Conservation (phyloP, 2,113 vertebrate species). For the Stictonetta naevosa region DNA sequence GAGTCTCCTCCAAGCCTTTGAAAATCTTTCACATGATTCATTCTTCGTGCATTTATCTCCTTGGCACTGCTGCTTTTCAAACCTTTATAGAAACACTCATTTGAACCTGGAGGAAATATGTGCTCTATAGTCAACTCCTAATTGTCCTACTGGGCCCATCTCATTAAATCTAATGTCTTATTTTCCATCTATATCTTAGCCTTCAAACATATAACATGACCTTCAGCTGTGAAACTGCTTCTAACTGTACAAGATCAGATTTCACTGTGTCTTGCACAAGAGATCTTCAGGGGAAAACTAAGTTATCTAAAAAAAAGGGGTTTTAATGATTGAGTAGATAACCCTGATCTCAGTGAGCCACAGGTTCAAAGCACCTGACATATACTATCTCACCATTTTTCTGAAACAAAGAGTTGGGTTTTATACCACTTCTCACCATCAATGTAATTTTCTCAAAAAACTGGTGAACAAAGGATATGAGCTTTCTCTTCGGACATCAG, state of each 20-base stretch:
- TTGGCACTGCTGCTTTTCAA: neutral
- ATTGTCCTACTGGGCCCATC: slow-evolving; percentile 30
- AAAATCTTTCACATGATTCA: neutral
- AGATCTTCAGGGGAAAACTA: slow-evolving; percentile 12
- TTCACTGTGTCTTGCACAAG: neutral
- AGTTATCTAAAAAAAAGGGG: neutral
- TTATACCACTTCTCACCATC: neutral
- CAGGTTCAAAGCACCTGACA: neutral
- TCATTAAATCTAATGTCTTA: slow-evolving; percentile 40
- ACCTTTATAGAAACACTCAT: neutral
- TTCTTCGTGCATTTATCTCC: neutral
- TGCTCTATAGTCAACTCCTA: slow-evolving; percentile 22
- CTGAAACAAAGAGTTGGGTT: neutral
- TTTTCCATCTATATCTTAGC: slow-evolving; percentile 7
- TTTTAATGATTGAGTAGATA: neutral
- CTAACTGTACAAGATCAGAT: neutral
- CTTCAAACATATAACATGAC: neutral
- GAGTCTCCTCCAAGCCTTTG: neutral
- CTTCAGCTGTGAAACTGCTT: slow-evolving; percentile 24
- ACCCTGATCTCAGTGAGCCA: neutral
- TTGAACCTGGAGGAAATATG: slow-evolving; percentile 13
- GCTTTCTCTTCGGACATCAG: neutral
- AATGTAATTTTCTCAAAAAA: neutral
- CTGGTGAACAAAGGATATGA: neutral
- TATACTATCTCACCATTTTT: neutral